These are phyloP conservation scores for Agrotis ipsilon DNA, from an alignment of 2,888 invertebrate species.

Conservation along the genomic window DNA sequence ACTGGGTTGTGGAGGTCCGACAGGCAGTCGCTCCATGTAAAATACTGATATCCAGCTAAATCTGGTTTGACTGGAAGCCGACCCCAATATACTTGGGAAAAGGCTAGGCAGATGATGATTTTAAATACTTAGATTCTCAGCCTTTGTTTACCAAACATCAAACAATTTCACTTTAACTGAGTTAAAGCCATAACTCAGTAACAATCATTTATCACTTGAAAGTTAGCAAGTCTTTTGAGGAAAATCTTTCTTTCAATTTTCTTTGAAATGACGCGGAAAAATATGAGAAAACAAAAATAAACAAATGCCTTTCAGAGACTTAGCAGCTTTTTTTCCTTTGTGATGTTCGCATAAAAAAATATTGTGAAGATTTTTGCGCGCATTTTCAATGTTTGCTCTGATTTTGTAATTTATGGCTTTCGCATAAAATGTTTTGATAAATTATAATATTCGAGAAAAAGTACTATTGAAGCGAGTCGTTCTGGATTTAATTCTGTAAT, in stretches of 20 bases:
- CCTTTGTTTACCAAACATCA: conserved; percentile 8
- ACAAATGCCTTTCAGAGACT: conserved; percentile 4
- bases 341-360: not conserved
- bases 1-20: no score
- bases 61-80: no score
- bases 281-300: conserved; percentile 21
- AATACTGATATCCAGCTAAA: no score
- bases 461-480: no score
- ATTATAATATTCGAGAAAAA: no score
- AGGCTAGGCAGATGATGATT: no score
- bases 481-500: no score
- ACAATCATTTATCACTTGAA: conserved; percentile 36
- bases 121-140: not conserved
- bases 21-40: no score
- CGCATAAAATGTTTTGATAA: no score
- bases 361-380: not conserved
- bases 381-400: no score
- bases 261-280: conserved; percentile 18
- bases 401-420: no score
- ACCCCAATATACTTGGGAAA: no score
- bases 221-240: conserved; percentile 24
- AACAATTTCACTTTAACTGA: conserved; percentile 4
- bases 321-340: not conserved
- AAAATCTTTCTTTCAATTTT: conserved; percentile 30
- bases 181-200: conserved; percentile 23